Conservation (phyloP, 1,140 invertebrate genomes). For the Pemphigus obesinymphae region DNA sequence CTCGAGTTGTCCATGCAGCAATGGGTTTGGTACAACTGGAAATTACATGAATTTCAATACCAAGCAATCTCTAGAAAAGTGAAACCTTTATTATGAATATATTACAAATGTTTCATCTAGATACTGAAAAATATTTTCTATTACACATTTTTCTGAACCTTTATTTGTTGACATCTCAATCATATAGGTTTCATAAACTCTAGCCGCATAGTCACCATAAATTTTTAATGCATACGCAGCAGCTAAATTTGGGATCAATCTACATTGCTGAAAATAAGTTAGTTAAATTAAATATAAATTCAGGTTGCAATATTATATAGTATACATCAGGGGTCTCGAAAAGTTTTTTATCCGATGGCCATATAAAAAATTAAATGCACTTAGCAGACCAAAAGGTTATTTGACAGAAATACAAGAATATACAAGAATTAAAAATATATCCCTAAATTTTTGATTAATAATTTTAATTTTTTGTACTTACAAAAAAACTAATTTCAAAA, state of each 20-base stretch:
- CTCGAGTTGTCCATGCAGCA: slow-evolving; percentile 74
- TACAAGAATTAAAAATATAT: too few relatives aligned
- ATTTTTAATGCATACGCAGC: slow-evolving; percentile 70
- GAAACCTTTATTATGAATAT: background rate
- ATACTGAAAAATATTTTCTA: background rate
- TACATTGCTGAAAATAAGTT: slow-evolving; percentile 76
- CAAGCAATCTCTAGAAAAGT: slow-evolving; percentile 57
- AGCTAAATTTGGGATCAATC: slow-evolving; percentile 85
- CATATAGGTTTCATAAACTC: slow-evolving; percentile 56
- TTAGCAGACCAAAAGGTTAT: too few relatives aligned
- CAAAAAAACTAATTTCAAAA: too few relatives aligned
- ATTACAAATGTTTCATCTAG: too few relatives aligned
- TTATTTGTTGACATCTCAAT: slow-evolving; percentile 56
- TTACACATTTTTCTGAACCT: slow-evolving; percentile 53
- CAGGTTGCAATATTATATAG: too few relatives aligned
- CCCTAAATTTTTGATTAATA: too few relatives aligned
- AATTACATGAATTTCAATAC: slow-evolving; percentile 85
- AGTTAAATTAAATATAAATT: slow-evolving; percentile 50
- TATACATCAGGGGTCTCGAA: too few relatives aligned
- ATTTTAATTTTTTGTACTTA: too few relatives aligned
- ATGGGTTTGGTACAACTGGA: slow-evolving; percentile 84
- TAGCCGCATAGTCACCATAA: slow-evolving; percentile 59
- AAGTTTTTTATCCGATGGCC: too few relatives aligned
- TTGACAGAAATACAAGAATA: too few relatives aligned
- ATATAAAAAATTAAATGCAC: too few relatives aligned